Base-by-base conservation (phyloP, 2,888 invertebrate genomes). In the Elysia crispata region DNA sequence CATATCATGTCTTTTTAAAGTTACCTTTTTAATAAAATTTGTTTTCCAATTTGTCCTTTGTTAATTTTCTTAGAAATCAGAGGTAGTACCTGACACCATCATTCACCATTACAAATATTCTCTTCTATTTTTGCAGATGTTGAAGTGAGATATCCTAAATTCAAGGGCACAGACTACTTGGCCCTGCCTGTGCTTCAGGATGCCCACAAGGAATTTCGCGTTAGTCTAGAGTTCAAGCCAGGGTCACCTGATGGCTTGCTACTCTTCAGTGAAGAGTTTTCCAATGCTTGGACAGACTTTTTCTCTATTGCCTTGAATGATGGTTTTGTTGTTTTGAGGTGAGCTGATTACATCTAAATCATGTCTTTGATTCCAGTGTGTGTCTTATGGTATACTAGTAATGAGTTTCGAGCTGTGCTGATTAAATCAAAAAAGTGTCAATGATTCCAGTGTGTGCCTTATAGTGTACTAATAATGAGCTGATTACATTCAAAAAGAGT, bases 101-200 rank as follows among this genome's bases (percentile, higher is more conserved):
- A 28, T 62, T 62, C 11, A 15, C 62, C 23, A 62, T 28, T 62
- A 5, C 1, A 33, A 13, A 11, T 41, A 41, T 41, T 41, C 5
- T 41, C 60, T 20, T 64, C 3, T 18, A 28, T 20, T 64, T n/a
- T 15, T 81, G 6, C 87, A 91, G 91, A 86, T 30, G 83, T 89
- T n/a, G 84, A 85, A 18, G 88, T 90, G 25, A 84, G 87, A 41
- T 91, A 88, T 79, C 91, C 91, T 18, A 87, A 87, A 77, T 98
- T 98, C 93, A 97, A 97, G 92, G 98, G 98, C 0, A 96, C 97
- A 1, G 97, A 98, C 76, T 97, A 96, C 93, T 94, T 98, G 69
- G 95, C 97, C 76, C 95, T 97, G 91, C 96, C 96, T 0, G 97
- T 97, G 1, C 94, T 98, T 60, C 96, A 95, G 0, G 95, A 96